Evolutionary conservation across 1,140 invertebrate species (phyloP), one percentile per base, ranked within the genome.

Genomic region (Bombus picipes): DNA sequence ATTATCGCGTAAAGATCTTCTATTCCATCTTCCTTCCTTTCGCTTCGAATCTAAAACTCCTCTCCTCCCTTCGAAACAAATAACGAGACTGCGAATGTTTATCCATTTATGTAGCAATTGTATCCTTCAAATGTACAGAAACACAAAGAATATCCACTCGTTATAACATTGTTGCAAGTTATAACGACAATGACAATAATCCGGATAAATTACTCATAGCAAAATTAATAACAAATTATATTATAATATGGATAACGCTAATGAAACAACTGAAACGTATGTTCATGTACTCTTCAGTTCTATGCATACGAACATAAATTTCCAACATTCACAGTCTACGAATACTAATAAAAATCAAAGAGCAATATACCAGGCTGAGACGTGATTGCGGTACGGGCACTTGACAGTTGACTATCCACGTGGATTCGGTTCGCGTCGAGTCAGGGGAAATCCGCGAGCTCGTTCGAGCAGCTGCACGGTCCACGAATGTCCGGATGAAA

Each of bases 341-440:
- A 47, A 12, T 25, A 34, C 59, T 32, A 8, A n/a, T 5, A 62
- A 62, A 12, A 32, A 22, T 18, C 0, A 13, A 43, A 34, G 15
- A 73, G 9, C n/a, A 32, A 89, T 84, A 28, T 89, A 81, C 84
- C 62, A 43, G 39, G 65, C 47, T 39, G n/a, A 32, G 37, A 71
- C 32, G 62, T 37, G 47, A 41, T 53, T n/a, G 18, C 43, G 22
- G 15, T 15, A 47, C n/a, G 39, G 6, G 1, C 53, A 12, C 10
- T 76, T 89, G 83, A 88, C 76, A 72, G 83, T 47, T 57, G 53
- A n/a, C 28, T 75, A 77, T 89, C 84, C 88, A 89, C 88, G 88
- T 89, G 88, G 37, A 59, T 82, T 39, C 47, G 79, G 59, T 10
- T 85, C 57, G 57, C 47, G 47, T 22, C 18, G 62, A 59, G n/a